These are phyloP conservation scores for Platorchestia sp. DNA, from an alignment of 1,140 invertebrate species.

Conservation along the genomic window DNA sequence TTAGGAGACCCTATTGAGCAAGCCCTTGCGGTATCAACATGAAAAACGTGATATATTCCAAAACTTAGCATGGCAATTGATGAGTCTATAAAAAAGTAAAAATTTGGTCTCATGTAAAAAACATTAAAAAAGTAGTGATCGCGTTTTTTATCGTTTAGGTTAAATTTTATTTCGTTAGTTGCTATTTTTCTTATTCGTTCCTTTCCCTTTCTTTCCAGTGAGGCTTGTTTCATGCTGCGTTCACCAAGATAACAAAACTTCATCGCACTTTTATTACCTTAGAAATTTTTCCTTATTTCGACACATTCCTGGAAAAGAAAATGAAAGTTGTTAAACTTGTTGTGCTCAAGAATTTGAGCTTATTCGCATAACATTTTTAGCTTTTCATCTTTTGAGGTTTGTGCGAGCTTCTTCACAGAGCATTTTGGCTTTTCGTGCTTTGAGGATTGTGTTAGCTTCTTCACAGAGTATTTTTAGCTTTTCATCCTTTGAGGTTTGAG, in stretches of 20 bases:
- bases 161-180: background rate
- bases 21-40: no score
- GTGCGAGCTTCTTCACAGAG: no score
- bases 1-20: no score
- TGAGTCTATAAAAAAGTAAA: background rate
- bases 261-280: background rate
- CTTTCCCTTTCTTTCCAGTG: background rate
- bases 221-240: background rate
- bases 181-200: background rate
- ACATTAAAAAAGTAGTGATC: no score
- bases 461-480: background rate
- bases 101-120: background rate
- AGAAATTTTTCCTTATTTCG: background rate
- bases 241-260: background rate
- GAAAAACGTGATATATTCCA: no score
- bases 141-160: no score
- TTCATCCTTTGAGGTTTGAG: background rate
- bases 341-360: background rate
- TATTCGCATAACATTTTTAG: background rate
- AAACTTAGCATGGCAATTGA: no score
- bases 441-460: no score
- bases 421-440: no score
- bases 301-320: background rate
- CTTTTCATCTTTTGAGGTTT: background rate
- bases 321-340: background rate